Conservation (phyloP, 2,888 invertebrate species). For the Xylocampa areola region DNA sequence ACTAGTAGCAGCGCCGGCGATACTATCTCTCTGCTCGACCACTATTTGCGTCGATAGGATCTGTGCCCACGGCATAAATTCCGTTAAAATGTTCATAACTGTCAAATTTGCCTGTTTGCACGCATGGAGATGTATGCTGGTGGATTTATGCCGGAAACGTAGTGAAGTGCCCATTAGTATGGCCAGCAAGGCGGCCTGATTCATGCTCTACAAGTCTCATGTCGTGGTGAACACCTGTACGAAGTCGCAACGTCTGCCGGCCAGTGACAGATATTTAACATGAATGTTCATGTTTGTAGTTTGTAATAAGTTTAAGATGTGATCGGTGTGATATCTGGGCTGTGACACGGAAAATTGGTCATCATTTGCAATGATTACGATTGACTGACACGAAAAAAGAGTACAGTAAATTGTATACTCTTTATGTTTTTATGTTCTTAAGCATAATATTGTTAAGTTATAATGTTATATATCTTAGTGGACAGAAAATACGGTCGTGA, state of each 20-base stretch:
- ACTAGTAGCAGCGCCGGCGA: slow-evolving; percentile 62
- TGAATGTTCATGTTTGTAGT: slow-evolving; percentile 11
- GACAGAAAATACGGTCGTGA: too few species aligned
- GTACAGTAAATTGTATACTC: too few species aligned
- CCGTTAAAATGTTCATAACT: slow-evolving; percentile 72
- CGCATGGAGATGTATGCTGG: slow-evolving; percentile 59
- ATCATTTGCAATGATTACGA: not conserved
- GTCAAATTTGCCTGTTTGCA: slow-evolving; percentile 74
- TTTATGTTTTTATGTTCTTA: too few species aligned
- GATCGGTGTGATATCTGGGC: not conserved
- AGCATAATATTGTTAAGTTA: too few species aligned
- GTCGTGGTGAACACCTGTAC: slow-evolving; percentile 67
- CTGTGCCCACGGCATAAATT: slow-evolving; percentile 65
- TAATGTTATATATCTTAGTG: too few species aligned
- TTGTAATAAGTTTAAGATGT: slow-evolving; percentile 5
- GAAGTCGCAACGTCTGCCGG: slow-evolving; percentile 43
- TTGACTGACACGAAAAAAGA: not conserved
- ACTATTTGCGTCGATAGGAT: slow-evolving; percentile 69
- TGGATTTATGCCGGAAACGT: slow-evolving; percentile 78
- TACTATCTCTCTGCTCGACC: slow-evolving; percentile 63
- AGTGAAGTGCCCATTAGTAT: slow-evolving; percentile 73
- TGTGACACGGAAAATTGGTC: not conserved
- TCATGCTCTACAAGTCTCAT: slow-evolving; percentile 66
- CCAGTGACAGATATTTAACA: slow-evolving; percentile 26
- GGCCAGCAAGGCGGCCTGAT: slow-evolving; percentile 65